Conservation (phyloP, 1,140 invertebrate species). For the Bombus waltoni region DNA sequence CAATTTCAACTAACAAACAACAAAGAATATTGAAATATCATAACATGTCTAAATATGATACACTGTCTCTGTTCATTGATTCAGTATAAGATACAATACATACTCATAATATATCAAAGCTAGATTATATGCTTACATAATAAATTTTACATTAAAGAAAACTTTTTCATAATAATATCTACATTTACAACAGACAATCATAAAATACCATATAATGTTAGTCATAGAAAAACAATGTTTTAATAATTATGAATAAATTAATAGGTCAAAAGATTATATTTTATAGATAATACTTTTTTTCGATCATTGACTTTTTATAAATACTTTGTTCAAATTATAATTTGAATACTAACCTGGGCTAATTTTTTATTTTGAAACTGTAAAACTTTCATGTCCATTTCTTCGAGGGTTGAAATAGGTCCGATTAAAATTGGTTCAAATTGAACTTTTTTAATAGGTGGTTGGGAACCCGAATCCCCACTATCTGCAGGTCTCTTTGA, state of each 20-base stretch:
- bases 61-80: not conserved
- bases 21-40: not conserved
- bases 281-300: not conserved
- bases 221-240: not conserved
- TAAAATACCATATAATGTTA: too few relatives aligned
- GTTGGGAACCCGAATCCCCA: constrained; percentile 84
- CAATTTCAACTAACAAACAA: not conserved
- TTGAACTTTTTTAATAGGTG: constrained; percentile 95
- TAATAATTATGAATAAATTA: not conserved
- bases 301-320: not conserved
- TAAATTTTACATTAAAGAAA: constrained; percentile 1
- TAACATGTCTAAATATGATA: not conserved
- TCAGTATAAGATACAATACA: not conserved
- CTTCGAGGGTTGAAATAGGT: constrained; percentile 96
- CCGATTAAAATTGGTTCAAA: constrained; percentile 97
- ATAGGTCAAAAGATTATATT: not conserved
- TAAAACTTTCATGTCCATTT: constrained; percentile 98
- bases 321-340: not conserved
- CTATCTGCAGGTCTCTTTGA: constrained; percentile 89
- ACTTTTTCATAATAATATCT: not conserved
- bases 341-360: constrained; percentile 87
- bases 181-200: not conserved
- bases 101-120: not conserved
- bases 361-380: constrained; percentile 99
- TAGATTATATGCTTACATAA: constrained; percentile 5